Percentiles rank a stretch among this genome's conserved stretches.
Conservation (phyloP, 2,888 invertebrate genomes). For the Cerastis leucographa region DNA sequence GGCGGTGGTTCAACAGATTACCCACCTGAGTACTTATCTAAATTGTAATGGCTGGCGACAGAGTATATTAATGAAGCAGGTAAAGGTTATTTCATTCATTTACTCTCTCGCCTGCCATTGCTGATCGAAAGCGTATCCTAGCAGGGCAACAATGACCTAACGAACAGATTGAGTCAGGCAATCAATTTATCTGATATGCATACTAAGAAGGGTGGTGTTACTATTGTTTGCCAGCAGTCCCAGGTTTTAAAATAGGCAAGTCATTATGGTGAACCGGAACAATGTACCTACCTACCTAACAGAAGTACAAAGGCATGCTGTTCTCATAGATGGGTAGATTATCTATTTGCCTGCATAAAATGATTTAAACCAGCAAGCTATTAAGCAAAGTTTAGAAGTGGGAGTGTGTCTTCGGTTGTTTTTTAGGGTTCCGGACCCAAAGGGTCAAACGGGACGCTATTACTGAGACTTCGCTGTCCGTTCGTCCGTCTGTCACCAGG, state of each 20-base stretch:
- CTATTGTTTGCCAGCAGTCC: not conserved
- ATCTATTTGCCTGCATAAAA: not conserved
- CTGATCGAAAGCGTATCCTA: slow-evolving; percentile 6
- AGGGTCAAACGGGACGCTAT: no score
- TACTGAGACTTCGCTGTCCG: no score
- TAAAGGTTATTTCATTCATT: not conserved
- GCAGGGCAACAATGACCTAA: not conserved
- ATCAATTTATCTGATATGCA: not conserved
- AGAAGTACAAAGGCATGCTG: not conserved
- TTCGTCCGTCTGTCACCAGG: no score
- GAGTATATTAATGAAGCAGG: no score
- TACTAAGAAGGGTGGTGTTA: not conserved
- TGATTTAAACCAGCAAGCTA: no score
- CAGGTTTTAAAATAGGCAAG: not conserved
- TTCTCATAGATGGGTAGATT: not conserved
- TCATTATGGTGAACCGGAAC: not conserved
- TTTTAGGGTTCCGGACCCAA: no score
- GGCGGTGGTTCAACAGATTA: no score
- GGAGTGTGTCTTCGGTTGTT: not conserved
- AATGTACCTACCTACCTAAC: not conserved
- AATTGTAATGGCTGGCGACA: no score
- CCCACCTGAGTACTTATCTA: no score
- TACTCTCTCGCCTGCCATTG: not conserved
- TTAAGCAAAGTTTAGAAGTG: not conserved
- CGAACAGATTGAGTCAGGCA: not conserved